Conservation (phyloP, 2,113 vertebrate species). For the Rhinolophus ferrumequinum region DNA sequence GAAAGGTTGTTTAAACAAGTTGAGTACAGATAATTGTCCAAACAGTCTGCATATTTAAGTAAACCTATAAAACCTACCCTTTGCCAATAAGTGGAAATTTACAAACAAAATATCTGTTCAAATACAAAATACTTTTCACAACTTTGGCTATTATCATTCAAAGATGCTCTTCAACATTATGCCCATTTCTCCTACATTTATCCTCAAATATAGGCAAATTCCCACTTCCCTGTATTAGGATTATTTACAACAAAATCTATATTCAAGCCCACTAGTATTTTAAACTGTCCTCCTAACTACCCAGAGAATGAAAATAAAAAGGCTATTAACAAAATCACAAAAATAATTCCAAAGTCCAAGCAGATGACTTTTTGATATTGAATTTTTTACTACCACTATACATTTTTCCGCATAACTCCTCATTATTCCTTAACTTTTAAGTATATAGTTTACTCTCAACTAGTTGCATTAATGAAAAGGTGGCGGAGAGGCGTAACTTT, state of each 20-base stretch:
- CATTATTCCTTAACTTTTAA: not conserved
- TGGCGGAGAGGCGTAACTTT: not conserved
- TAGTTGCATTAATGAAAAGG: not conserved
- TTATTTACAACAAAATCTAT: conserved; percentile 8
- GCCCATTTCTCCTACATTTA: not conserved
- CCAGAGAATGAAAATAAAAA: not conserved
- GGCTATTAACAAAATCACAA: conserved; percentile 29
- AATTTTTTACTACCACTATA: not conserved
- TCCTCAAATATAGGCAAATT: not conserved
- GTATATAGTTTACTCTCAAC: not conserved
- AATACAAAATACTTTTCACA: not conserved
- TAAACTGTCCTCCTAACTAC: not conserved
- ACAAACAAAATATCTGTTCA: not conserved
- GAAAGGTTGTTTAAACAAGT: not conserved
- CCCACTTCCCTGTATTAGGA: not conserved
- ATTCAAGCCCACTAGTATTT: not conserved
- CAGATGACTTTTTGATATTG: not conserved
- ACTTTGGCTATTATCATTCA: not conserved
- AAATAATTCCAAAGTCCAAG: not conserved
- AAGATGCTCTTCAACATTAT: not conserved
- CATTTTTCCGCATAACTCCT: not conserved
- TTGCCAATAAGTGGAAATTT: not conserved
- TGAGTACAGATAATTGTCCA: not conserved
- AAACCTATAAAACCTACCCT: not conserved
- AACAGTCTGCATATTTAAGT: not conserved